A percentile compares a stretch with the other conserved stretches of the same genome.
Conservation (phyloP, 2,888 invertebrate genomes). For the Dyspetes luteomarginatus region DNA sequence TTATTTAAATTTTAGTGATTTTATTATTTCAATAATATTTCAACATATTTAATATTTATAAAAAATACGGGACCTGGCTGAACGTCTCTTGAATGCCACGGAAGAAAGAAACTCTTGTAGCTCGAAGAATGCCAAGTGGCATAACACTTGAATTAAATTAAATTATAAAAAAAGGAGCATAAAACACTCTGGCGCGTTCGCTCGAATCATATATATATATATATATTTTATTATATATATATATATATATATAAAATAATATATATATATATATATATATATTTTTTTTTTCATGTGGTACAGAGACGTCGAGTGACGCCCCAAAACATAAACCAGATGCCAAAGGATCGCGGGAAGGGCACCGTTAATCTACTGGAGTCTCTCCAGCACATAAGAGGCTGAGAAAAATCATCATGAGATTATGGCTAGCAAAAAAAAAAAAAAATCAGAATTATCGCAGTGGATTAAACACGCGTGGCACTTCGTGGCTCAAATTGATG, state of each 20-base stretch:
- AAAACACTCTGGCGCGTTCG: not conserved
- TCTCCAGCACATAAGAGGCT: not conserved
- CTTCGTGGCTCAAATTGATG: no score
- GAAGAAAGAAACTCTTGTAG: not conserved
- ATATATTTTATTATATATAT: no score
- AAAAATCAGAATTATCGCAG: not conserved
- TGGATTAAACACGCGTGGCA: not conserved
- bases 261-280: not conserved
- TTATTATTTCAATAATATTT: no score
- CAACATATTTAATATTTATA: no score
- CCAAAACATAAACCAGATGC: constrained; percentile 60
- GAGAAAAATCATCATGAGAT: not conserved
- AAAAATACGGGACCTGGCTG: not conserved
- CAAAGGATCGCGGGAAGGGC: constrained; percentile 29
- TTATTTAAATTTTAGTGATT: no score
- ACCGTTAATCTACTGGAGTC: constrained; percentile 15
- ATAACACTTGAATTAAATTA: constrained; percentile 10
- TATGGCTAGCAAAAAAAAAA: not conserved
- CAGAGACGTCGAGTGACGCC: constrained; percentile 46
- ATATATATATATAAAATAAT: no score
- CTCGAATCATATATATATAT: not conserved
- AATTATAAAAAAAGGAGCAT: not conserved
- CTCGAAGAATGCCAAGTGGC: constrained; percentile 25
- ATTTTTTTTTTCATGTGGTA: not conserved
- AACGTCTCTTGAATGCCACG: not conserved